Base-by-base conservation (phyloP, 2,797 vertebrate genomes). In the Adelosebastes latens region DNA sequence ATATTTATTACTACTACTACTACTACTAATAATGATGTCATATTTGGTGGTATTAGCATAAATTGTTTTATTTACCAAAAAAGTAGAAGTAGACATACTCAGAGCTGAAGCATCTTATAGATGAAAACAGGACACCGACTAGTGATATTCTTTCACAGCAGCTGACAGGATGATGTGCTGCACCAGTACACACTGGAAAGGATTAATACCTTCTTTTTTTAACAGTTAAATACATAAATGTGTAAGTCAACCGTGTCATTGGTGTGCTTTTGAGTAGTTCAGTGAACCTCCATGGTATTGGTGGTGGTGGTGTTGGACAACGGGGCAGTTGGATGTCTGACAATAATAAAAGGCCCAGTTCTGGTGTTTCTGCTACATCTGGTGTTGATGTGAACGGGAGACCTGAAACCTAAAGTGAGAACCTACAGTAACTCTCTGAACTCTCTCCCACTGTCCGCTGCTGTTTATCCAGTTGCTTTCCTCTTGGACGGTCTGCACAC, bases 381-480 rank as follows among this genome's bases (percentile, higher is more conserved):
- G 46, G 66, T 71, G 32, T 83, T 7, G 66, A 20, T 58, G 60
- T 42, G 42, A 67, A 32, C 20, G 18, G 4, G 10, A 68, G 12
- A 62, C 22, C 34, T 42, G 34, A 46, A 70, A 20, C 24, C 22
- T 32, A 8, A 34, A 71, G 31, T 4, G 32, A 52, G n/a, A 74
- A 62, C 67, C 59, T 20, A 16, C 14, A 42, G 39, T 42, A 20
- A 5, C n/a, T 58, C 56, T 34, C 20, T 67, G 46, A 25, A 6
- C 24, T 66, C 60, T 29, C n/a, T 68, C 59, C 39, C 8, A n/a
- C 31, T 55, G 32, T 24, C 31, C 1, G 14, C 61, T 80, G 53
- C 56, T 72, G 52, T 75, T 77, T 34, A 53, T 64, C 53, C 67
- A 72, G 66, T 70, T 56, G 39, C 61, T 56, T 16, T 64, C 18